phyloP scores from a whole-genome alignment of 1,140 invertebrate genomes.

The Phymastichus coffea region DNA sequence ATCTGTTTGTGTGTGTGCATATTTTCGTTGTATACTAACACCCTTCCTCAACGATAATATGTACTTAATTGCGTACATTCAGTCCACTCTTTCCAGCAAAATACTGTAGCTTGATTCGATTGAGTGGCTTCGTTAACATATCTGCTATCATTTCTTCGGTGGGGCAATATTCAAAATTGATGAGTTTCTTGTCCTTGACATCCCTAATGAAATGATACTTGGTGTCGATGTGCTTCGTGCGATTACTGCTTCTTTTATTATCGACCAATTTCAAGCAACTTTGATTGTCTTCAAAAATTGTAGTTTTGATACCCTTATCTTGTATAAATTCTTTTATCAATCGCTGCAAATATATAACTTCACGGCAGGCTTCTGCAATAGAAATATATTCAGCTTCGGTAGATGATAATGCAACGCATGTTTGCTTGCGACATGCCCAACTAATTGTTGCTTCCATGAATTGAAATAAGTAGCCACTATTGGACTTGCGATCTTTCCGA shows the following conservation, averaged over 20 bases:
- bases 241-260: too few relatives aligned
- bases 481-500: conserved; percentile 30
- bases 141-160: conserved; percentile 33
- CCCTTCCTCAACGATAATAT: too few relatives aligned
- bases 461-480: conserved; percentile 29
- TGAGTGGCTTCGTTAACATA: conserved; percentile 31
- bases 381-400: conserved; percentile 34
- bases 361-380: conserved; percentile 18
- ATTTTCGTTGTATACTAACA: too few relatives aligned
- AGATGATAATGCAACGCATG: conserved; percentile 28
- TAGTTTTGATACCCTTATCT: conserved; percentile 5
- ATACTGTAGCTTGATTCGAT: conserved; percentile 16
- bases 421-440: conserved; percentile 26
- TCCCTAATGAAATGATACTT: conserved; percentile 28
- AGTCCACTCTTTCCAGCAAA: too few relatives aligned
- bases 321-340: conserved; percentile 5
- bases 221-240: too few relatives aligned
- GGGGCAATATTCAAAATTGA: conserved; percentile 29
- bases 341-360: neutral
- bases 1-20: too few relatives aligned
- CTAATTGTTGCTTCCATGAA: conserved; percentile 21
- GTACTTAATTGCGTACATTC: too few relatives aligned
- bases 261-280: neutral
- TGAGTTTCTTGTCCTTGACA: conserved; percentile 18
- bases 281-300: conserved; percentile 25